Conservation (phyloP, 2,113 vertebrate species). For the Percina caprodes region DNA sequence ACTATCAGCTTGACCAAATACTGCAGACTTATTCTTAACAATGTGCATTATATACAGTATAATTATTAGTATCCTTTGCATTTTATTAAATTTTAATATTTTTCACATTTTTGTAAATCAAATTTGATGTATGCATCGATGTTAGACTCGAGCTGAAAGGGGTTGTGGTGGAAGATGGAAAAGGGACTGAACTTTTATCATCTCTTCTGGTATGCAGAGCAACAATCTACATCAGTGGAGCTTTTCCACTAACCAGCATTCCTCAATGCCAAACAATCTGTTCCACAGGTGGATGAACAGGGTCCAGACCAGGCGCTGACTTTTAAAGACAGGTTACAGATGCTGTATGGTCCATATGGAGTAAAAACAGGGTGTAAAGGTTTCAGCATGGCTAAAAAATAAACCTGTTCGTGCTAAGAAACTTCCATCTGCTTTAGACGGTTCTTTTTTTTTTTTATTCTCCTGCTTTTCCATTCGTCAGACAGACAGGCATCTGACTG, state of each 20-base stretch:
- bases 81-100: too few species aligned
- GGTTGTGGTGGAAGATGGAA: neutral
- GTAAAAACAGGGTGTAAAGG: neutral
- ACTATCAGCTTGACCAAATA: conserved; percentile 23
- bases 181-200: conserved; percentile 15
- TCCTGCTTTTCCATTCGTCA: neutral
- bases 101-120: neutral
- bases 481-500: neutral
- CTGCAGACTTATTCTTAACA: neutral
- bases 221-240: conserved; percentile 17
- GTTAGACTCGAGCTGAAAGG: neutral
- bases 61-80: too few species aligned
- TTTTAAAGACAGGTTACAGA: conserved; percentile 44
- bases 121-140: neutral
- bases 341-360: conserved; percentile 22
- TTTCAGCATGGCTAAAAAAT: neutral
- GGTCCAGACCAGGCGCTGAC: neutral
- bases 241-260: conserved; percentile 30
- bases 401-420: neutral
- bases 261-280: conserved; percentile 46
- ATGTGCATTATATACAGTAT: neutral
- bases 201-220: conserved; percentile 21
- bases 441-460: neutral
- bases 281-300: conserved; percentile 54
- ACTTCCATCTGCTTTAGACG: neutral